Evolutionary conservation across 1,140 invertebrate genomes (phyloP), one percentile per base, ranked within the genome.

Genomic region (Lepidurus arcticus): DNA sequence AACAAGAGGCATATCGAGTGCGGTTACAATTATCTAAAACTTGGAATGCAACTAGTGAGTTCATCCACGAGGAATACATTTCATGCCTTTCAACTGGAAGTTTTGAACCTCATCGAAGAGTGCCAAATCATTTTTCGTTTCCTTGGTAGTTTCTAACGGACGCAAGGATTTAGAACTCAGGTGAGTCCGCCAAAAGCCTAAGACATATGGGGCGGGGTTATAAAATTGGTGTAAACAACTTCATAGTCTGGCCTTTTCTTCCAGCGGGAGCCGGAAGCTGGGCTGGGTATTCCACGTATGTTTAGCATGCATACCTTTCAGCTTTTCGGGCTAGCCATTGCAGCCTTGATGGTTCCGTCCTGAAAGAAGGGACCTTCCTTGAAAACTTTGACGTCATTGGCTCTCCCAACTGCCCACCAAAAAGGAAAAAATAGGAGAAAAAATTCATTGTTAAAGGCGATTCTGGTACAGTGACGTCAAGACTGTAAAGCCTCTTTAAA

Each of bases 381-480:
- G 9, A 21, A 21, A 65, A 65, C 13, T 65, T 13, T 65, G 53
- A 65, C 53, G 13, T 65, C 53, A 65, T 21, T 9, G 13, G 8
- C 53, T 9, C 53, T 7, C 16, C 34, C 53, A n/a, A 21, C 53
- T 7, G 53, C 53, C 16, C 53, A 34, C 34, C 34, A 4, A 4
- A 34, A 34, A 34, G 34, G 4, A 3, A 34, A 34, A 34, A 34
- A 34, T 34, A 21, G 13, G 53, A 21, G 53, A 65, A 21, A 65
- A 65, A 65, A 65, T 65, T 65, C 53, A 65, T 65, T 65, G 53
- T 21, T 65, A 65, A 34, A 65, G 45, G n/a, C 53, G 53, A 11
- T 21, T 65, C n/a, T 4, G 16, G 21, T 13, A 21, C 21, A 21
- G 13, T 65, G 53, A 65, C 53, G 53, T 65, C 53, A 65, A 9